Evolutionary conservation across 2,888 invertebrate genomes (phyloP), one percentile per base, ranked within the genome.

Genomic region (Azorinus chamasolen): DNA sequence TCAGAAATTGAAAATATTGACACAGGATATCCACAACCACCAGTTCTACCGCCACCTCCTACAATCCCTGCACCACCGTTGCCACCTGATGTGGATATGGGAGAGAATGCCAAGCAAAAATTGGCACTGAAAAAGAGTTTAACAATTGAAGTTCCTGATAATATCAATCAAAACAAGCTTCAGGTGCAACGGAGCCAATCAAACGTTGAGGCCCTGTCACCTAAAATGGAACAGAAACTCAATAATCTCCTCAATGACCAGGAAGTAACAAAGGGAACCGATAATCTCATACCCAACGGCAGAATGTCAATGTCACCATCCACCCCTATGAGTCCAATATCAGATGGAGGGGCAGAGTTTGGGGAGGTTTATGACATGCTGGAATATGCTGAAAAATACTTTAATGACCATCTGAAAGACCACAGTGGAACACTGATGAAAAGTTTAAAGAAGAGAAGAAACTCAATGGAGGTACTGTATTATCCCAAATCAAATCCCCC

Each of bases 331-430:
- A 79, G 79, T 50, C 79, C 70, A 8, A 58, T 69, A 45, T 78
- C 78, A 22, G 81, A 73, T 45, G 75, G 76, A 43, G 80, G 79
- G 1, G 82, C 71, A 18, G 80, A 80, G 1, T 81, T 81, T 43
- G 81, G 66, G 16, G 83, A 82, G 18, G 73, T 76, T 95, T 96
- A 96, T 90, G 97, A 98, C 91, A 96, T 98, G 91, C 94, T 97
- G 0, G 97, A 98, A 90, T 98, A 97, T 93, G 98, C 98, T n/a
- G 97, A 97, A 90, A 95, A 96, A 78, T 97, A 96, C 93, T 98
- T 97, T 94, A 98, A 98, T 92, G 95, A 96, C 63, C 98, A 98
- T 88, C 84, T 90, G 24, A 83, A 89, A 45, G 92, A 92, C 68
- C 68, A 83, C 25, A 90, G 91, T 50, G 90, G 91, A 32, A 88